Evolutionary conservation across 1,140 invertebrate genomes (phyloP).

Genomic region (Macrotrachela quadricornifera): DNA sequence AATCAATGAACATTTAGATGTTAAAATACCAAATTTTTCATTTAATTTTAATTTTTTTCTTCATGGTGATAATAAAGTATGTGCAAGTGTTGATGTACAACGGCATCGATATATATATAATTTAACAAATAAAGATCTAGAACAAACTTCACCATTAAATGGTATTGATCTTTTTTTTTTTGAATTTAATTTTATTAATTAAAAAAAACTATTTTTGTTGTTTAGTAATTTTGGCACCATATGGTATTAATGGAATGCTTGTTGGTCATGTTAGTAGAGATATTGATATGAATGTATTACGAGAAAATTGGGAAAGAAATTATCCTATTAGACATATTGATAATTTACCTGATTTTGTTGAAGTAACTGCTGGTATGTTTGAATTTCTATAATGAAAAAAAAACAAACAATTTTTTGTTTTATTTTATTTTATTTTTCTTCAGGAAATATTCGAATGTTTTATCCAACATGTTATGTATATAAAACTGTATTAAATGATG

Average conservation of each 20-base stretch:
- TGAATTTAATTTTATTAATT: too few relatives aligned
- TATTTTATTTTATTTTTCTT: too few relatives aligned
- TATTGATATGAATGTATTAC: slow-evolving; percentile 40
- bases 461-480: slow-evolving; percentile 80
- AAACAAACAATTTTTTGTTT: too few relatives aligned
- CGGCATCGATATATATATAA: slow-evolving; percentile 71
- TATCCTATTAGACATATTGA: background rate
- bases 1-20: too few relatives aligned
- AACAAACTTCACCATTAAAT: slow-evolving; percentile 19
- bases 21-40: too few relatives aligned
- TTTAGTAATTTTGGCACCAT: slow-evolving; percentile 74
- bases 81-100: slow-evolving; percentile 79
- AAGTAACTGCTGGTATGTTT: slow-evolving; percentile 41
- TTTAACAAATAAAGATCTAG: slow-evolving; percentile 51
- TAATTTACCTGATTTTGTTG: slow-evolving; percentile 43
- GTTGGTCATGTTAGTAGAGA: slow-evolving; percentile 60
- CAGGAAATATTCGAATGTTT: slow-evolving; percentile 68
- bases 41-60: slow-evolving; percentile 72
- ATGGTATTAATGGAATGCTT: slow-evolving; percentile 65
- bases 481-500: slow-evolving; percentile 62
- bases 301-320: slow-evolving; percentile 57
- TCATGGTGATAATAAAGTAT: slow-evolving; percentile 89
- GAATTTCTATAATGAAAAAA: too few relatives aligned
- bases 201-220: too few relatives aligned
- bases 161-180: too few relatives aligned